A percentile compares a stretch with the other conserved stretches of the same genome.
Conservation (phyloP, 2,113 vertebrate genomes). For the Lates calcarifer region DNA sequence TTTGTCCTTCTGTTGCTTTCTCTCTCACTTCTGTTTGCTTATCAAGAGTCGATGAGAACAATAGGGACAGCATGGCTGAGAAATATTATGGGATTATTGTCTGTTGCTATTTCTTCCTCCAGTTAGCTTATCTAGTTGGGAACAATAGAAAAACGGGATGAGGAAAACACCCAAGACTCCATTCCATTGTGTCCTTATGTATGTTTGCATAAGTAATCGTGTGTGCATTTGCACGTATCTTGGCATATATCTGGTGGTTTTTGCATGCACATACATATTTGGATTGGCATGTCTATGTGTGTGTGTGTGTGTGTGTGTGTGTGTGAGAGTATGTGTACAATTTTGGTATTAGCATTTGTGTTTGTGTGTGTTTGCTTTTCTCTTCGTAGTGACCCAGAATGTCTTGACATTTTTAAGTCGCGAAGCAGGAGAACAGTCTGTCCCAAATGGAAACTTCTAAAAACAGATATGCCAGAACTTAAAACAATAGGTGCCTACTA, state of each 20-base stretch:
- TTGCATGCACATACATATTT: not conserved
- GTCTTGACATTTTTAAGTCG: slow-evolving; percentile 47
- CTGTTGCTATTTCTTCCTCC: slow-evolving; percentile 12
- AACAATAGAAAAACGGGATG: slow-evolving; percentile 33
- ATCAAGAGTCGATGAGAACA: slow-evolving; percentile 34
- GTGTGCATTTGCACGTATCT: not conserved
- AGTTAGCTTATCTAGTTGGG: slow-evolving; percentile 21
- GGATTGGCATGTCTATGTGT: not conserved
- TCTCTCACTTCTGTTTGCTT: slow-evolving; percentile 27
- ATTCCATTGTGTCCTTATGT: not conserved
- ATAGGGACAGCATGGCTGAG: not conserved
- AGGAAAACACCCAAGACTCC: slow-evolving; percentile 9
- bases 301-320: not conserved
- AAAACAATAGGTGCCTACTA: slow-evolving; percentile 36
- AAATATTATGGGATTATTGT: slow-evolving; percentile 44
- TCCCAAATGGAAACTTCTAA: slow-evolving; percentile 57
- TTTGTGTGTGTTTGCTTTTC: not conserved
- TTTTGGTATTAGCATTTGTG: not conserved
- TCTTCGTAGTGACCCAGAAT: slow-evolving; percentile 45
- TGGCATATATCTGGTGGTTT: not conserved
- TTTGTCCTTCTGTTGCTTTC: slow-evolving; percentile 14
- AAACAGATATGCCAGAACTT: slow-evolving; percentile 43
- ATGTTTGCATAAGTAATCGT: not conserved
- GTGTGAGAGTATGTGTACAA: not conserved
- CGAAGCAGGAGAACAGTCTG: slow-evolving; percentile 38